Evolutionary conservation across 2,888 invertebrate species (phyloP), one percentile per base, ranked within the genome.

Genomic region (Mesoligia furuncula): DNA sequence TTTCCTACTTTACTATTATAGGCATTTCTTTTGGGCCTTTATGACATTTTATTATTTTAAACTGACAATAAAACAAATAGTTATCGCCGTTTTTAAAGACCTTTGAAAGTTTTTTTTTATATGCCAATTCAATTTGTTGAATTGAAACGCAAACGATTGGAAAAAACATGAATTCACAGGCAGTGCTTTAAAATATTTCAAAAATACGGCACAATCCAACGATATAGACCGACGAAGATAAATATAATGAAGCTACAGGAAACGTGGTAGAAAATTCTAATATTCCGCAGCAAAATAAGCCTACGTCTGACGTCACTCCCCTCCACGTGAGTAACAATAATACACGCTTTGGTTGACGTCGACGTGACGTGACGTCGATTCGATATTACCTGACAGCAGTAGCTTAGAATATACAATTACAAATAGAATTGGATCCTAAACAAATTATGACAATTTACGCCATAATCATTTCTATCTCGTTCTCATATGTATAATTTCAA

Each of bases 281-380:
- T 79, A 82, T 66, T 36, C 27, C 24, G 48, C n/a, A 57, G 57
- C 61, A 65, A 51, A 84, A 61, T 80, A 74, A 75, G 72, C 75
- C 64, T 36, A 45, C 64, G 8, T 36, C 27, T 79, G 84, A 84
- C 42, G 65, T 69, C 75, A 72, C 24, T 54, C 27, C 36, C 57
- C 42, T 54, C 42, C 39, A 73, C 51, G 59, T 71, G 31, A 71
- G 59, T 68, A 48, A 71, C 71, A 79, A 68, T 71, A 79, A 68
- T 71, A 62, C 67, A 59, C 27, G 62, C 73, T 57, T 54, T 65
- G 45, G 62, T 67, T 73, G 71, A 73, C 74, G 67, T 62, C 59
- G n/a, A 67, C 64, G 59, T 83, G 79, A 79, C 68, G 36, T 54
- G 51, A 71, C 61, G 78, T 57, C 42, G 15, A 65, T 65, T 42